Base-by-base conservation (phyloP, 2,888 invertebrate genomes). In the Pinctada fucata region DNA sequence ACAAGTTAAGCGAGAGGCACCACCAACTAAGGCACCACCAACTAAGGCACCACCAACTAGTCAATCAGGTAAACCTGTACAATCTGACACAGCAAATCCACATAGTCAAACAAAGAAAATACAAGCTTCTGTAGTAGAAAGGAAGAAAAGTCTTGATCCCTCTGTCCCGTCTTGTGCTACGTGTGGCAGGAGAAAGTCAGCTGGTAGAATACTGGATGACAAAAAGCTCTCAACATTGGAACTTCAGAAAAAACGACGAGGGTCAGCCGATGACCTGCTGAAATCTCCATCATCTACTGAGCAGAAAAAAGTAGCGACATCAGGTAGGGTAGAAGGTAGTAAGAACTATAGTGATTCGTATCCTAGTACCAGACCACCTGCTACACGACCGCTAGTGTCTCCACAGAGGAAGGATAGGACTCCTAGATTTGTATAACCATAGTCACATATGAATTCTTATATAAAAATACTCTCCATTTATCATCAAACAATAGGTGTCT, bases 381-480 rank as follows among this genome's bases (percentile, higher is more conserved):
- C 58, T 10, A 52, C 58, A 8, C 5, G 10, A 52, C 58, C 58
- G 5, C 10, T 52, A 52, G n/a, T n/a, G n/a, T 10, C 58, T 10
- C 5, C 58, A 8, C 58, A 52, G 10, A 52, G 58, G 3, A 72
- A 79, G 69, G 84, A 84, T 68, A 79, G 84, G 65, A 84, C 84
- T 10, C 83, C 83, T 8, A 78, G 84, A 73, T 84, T 84, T 82
- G 84, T 84, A 13, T 84, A 72, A 74, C n/a, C n/a, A n/a, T 13
- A 16, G 31, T 63, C 31, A 69, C 2, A 66, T 16, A 66, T 45
- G 49, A 31, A 69, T 49, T 16, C 13, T 49, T 69, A n/a, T n/a
- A n/a, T n/a, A n/a, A n/a, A n/a, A n/a, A n/a, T n/a, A n/a, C n/a
- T n/a, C n/a, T n/a, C n/a, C n/a, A n/a, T n/a, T n/a, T n/a, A n/a